A percentile compares a stretch with the other conserved stretches of the same genome.
Evolutionary conservation across 2,888 invertebrate genomes (phyloP).

Genomic region (Drepanosiphum platanoidis): DNA sequence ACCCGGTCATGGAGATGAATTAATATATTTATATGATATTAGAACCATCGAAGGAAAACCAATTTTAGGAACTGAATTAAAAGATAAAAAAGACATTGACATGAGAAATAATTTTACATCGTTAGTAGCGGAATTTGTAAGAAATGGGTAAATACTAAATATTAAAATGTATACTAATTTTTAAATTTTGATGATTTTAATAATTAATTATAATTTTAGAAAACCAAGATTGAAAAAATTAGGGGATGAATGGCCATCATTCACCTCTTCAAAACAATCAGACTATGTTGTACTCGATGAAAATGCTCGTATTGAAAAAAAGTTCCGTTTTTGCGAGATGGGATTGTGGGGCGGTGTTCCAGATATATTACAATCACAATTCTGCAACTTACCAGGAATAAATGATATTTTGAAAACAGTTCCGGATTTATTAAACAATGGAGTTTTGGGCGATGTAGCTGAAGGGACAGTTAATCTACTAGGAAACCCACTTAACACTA

Average conservation of each 20-base stretch:
- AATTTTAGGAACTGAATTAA: slow-evolving; percentile 65
- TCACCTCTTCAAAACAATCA: slow-evolving; percentile 64
- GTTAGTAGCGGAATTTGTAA: slow-evolving; percentile 76
- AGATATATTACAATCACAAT: slow-evolving; percentile 71
- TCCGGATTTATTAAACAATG: slow-evolving; percentile 59
- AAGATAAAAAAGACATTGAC: slow-evolving; percentile 71
- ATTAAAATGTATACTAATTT: not conserved
- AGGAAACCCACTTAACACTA: not conserved
- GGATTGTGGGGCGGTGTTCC: slow-evolving; percentile 75
- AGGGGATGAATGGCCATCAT: slow-evolving; percentile 64
- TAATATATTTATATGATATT: slow-evolving; percentile 77
- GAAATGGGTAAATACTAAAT: slow-evolving; percentile 67
- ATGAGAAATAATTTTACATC: slow-evolving; percentile 76
- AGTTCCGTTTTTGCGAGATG: slow-evolving; percentile 72
- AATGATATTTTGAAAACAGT: slow-evolving; percentile 61
- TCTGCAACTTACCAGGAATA: slow-evolving; percentile 68
- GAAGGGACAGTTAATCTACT: slow-evolving; percentile 38
- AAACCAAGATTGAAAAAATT: slow-evolving; percentile 63
- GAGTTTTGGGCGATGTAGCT: slow-evolving; percentile 49
- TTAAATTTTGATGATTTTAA: not conserved
- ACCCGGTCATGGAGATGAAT: slow-evolving; percentile 75
- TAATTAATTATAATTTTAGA: slow-evolving; percentile 58
- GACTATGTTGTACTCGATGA: slow-evolving; percentile 71
- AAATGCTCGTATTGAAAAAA: slow-evolving; percentile 68
- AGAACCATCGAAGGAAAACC: slow-evolving; percentile 68